These are phyloP conservation scores for Macrostomum cliftonense DNA, from an alignment of 2,888 invertebrate species.

Conservation along the genomic window DNA sequence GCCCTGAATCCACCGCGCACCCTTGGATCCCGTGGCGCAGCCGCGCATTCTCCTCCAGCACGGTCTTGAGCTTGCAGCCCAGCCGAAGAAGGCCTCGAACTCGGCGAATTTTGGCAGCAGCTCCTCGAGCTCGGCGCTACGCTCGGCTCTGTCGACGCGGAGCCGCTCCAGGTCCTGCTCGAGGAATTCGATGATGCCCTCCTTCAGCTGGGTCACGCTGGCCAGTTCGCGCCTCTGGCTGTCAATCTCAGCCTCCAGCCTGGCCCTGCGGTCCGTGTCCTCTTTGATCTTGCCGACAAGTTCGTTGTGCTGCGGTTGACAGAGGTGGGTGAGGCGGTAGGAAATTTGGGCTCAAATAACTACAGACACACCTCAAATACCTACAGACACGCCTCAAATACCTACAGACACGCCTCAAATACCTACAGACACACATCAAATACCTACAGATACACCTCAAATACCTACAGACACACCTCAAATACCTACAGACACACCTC, in stretches of 20 bases:
- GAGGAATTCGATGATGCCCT: not conserved
- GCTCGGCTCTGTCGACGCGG: not conserved
- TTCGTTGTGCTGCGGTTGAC: not conserved
- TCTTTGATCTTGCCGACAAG: not conserved
- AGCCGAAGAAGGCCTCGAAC: conserved; percentile 21
- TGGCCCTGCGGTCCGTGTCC: not conserved
- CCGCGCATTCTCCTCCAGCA: conserved; percentile 24
- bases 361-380: too few relatives aligned
- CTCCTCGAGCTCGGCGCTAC: not conserved
- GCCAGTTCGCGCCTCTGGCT: not conserved
- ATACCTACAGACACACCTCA: too few relatives aligned
- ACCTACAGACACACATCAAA: too few relatives aligned
- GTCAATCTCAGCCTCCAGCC: not conserved
- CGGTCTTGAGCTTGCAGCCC: conserved; percentile 24
- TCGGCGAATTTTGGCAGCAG: too few relatives aligned
- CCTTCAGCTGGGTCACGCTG: not conserved
- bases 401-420: too few relatives aligned
- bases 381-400: too few relatives aligned
- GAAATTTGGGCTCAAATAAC: too few relatives aligned
- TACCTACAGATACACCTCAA: too few relatives aligned
- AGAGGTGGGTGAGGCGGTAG: not conserved
- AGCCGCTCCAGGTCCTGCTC: not conserved
- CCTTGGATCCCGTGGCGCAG: conserved; percentile 16
- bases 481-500: too few relatives aligned
- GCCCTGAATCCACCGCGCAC: too few relatives aligned